These are phyloP conservation scores for Drosophila percnosoma DNA, from an alignment of 2,888 invertebrate genomes.

Conservation along the genomic window DNA sequence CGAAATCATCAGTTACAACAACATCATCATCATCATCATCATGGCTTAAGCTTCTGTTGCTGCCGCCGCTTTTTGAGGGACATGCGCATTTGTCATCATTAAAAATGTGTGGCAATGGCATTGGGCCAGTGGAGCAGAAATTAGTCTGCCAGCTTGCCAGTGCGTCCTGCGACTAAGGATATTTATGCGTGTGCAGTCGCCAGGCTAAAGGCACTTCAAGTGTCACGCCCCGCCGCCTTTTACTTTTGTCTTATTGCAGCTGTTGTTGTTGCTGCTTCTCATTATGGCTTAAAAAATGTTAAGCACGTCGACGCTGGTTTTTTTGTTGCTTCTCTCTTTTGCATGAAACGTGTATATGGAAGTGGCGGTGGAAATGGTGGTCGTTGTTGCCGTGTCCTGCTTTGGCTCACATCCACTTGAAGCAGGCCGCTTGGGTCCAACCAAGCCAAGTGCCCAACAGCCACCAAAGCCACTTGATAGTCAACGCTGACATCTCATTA, in stretches of 20 bases:
- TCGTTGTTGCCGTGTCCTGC: conserved; percentile 13
- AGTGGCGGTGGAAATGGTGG: not conserved
- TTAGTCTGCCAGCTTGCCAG: conserved; percentile 54
- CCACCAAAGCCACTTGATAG: conserved; percentile 74
- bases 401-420: conserved; percentile 57
- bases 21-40: conserved; percentile 19
- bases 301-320: conserved; percentile 72
- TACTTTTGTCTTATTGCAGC: conserved; percentile 54
- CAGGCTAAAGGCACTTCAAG: conserved; percentile 54
- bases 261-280: conserved; percentile 51
- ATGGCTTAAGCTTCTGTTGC: conserved; percentile 26
- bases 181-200: conserved; percentile 76
- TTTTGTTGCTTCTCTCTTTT: not conserved
- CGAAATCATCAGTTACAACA: conserved; percentile 45
- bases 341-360: conserved; percentile 37
- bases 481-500: conserved; percentile 78
- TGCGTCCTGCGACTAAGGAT: conserved; percentile 47
- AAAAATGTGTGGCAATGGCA: conserved; percentile 51
- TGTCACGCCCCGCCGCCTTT: conserved; percentile 67
- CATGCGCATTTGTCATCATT: conserved; percentile 76
- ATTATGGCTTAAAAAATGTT: conserved; percentile 78
- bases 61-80: conserved; percentile 1
- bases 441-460: conserved; percentile 44
- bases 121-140: conserved; percentile 43
- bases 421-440: conserved; percentile 54